Evolutionary conservation across 2,888 invertebrate species (phyloP).

Genomic region (Palloptera scutellata): DNA sequence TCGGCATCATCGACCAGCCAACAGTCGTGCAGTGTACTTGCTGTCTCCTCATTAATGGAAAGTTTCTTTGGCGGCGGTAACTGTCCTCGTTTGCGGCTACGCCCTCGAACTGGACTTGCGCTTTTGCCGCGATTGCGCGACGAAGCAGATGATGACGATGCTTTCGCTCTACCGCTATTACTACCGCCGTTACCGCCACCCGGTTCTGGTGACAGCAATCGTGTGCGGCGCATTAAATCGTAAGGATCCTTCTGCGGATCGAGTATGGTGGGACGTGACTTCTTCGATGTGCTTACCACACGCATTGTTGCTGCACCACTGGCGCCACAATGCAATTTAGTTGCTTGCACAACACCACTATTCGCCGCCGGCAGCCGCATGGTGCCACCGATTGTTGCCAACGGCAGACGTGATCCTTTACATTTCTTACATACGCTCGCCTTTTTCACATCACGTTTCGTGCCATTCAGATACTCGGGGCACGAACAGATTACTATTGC

Average conservation of each 20-base stretch:
- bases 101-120: slow-evolving; percentile 68
- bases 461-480: slow-evolving; percentile 80
- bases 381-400: slow-evolving; percentile 76
- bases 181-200: slow-evolving; percentile 37
- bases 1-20: slow-evolving; percentile 59
- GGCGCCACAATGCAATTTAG: slow-evolving; percentile 46
- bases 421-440: slow-evolving; percentile 84
- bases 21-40: slow-evolving; percentile 46
- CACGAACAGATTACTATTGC: slow-evolving; percentile 83
- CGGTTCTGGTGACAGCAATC: slow-evolving; percentile 72
- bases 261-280: slow-evolving; percentile 72
- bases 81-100: slow-evolving; percentile 66
- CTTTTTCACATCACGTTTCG: slow-evolving; percentile 76
- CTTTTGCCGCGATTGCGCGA: slow-evolving; percentile 65
- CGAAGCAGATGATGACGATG: slow-evolving; percentile 45
- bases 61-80: slow-evolving; percentile 61
- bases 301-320: slow-evolving; percentile 71
- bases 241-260: slow-evolving; percentile 79
- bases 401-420: slow-evolving; percentile 79
- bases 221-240: slow-evolving; percentile 81
- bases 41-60: slow-evolving; percentile 44
- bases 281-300: slow-evolving; percentile 65
- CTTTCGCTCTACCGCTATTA: slow-evolving; percentile 36
- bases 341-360: slow-evolving; percentile 40
- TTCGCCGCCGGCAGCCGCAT: slow-evolving; percentile 66